A percentile compares a stretch with the other conserved stretches of the same genome.
Evolutionary conservation across 2,888 invertebrate genomes (phyloP).

Genomic region (Mactromeris polynyma): DNA sequence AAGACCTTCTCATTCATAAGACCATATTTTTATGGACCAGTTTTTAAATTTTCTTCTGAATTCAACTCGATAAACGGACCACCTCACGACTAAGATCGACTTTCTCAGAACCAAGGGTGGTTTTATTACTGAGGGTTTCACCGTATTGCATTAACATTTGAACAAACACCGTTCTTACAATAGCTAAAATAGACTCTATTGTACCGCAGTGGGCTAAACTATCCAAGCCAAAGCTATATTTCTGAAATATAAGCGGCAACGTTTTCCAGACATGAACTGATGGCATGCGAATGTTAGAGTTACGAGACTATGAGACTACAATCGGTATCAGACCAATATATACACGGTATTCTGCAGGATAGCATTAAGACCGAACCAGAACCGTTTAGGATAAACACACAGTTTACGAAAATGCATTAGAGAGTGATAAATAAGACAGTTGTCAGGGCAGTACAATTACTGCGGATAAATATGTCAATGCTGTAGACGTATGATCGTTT

Average conservation of each 20-base stretch:
- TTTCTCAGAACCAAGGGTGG: no score
- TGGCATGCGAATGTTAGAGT: slow-evolving; percentile 31
- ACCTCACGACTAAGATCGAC: no score
- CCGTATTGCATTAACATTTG: no score
- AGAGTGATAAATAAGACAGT: slow-evolving; percentile 64
- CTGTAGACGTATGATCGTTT: slow-evolving; percentile 51
- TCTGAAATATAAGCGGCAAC: background rate
- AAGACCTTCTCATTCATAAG: no score
- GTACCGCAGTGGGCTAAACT: background rate
- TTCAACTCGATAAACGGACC: no score
- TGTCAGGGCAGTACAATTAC: slow-evolving; percentile 66
- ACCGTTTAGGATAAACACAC: slow-evolving; percentile 62
- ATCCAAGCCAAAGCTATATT: background rate
- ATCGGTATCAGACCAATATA: slow-evolving; percentile 55
- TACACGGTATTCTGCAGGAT: slow-evolving; percentile 45
- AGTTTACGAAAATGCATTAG: slow-evolving; percentile 71
- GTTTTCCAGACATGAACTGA: slow-evolving; percentile 31
- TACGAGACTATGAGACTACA: slow-evolving; percentile 50
- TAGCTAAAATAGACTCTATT: no score
- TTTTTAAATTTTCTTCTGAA: no score
- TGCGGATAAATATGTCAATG: slow-evolving; percentile 70
- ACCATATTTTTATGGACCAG: no score
- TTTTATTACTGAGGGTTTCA: no score
- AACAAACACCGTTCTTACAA: no score
- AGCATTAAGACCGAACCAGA: slow-evolving; percentile 50